Evolutionary conservation across 2,113 vertebrate genomes (phyloP), one percentile per base, ranked within the genome.

Genomic region (Lycocorax pyrrhopterus): DNA sequence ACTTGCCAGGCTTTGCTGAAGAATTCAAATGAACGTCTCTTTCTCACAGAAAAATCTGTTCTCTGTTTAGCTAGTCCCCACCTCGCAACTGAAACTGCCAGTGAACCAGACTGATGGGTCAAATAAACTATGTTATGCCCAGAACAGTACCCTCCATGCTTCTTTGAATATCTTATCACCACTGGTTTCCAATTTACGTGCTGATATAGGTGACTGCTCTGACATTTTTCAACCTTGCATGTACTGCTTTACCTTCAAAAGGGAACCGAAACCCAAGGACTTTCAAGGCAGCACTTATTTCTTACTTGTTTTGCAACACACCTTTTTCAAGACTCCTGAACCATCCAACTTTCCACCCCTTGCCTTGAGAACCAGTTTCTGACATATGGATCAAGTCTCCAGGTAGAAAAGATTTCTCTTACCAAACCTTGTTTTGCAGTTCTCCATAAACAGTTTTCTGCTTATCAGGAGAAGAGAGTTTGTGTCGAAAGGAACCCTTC

Each of bases 201-300:
- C 71, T 76, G 85, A 86, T 76, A 46, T 6, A 85, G 64, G 26
- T 76, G 92, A 96, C 94, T 92, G 96, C 76, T 84, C 86, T 92
- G 94, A 96, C 93, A 87, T 95, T 94, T 97, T 84, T 96, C 96
- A 79, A 27, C 69, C 80, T 84, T 82, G 47, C 60, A 29, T 92
- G 58, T 60, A 75, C 68, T 43, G 72, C 83, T 95, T 80, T 75
- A 92, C 80, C 89, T 94, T 94, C 88, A 96, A 93, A 96, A 90
- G 53, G 64, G 96, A 97, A 97, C 90, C 4, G 90, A 97, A 97
- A 97, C 93, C 76, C 64, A 64, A 92, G 64, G 83, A 86, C 92
- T 96, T 96, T 96, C 85, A 94, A 90, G 93, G 85, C 68, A 89
- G 92, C 56, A 13, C 56, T 90, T 84, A 47, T 19, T 95, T 96